phyloP scores from a whole-genome alignment of 30 jellyfish, hydroid and myxozoan species.

The Mastigias papua region DNA sequence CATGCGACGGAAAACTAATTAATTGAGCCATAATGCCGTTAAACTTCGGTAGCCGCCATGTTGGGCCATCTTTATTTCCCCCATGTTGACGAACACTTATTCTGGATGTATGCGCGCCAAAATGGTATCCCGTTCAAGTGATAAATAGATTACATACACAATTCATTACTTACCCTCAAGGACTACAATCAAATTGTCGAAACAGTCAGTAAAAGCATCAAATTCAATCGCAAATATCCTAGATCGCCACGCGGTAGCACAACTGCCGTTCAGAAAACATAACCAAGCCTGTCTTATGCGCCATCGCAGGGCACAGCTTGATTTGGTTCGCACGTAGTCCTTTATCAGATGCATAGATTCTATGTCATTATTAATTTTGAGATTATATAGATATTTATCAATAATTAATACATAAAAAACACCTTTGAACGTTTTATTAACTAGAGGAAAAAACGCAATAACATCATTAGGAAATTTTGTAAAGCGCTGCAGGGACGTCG shows the following conservation, averaged over 20 bases:
- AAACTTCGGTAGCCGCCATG: conserved; percentile 70
- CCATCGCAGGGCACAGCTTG: conserved; percentile 8
- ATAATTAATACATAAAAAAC: too few species aligned
- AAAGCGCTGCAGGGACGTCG: too few species aligned
- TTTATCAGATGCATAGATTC: not conserved
- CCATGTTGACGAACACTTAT: conserved; percentile 56
- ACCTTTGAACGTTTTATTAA: too few species aligned
- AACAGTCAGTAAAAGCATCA: not conserved
- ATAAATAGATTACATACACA: not conserved
- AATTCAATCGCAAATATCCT: not conserved
- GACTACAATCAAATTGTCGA: not conserved
- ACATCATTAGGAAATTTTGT: too few species aligned
- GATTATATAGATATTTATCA: too few species aligned
- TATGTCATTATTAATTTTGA: too few species aligned
- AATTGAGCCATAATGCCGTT: too few species aligned
- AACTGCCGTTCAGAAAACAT: conserved; percentile 2
- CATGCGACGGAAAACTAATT: too few species aligned
- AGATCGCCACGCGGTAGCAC: conserved; percentile 16
- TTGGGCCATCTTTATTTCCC: conserved; percentile 85
- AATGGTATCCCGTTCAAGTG: not conserved
- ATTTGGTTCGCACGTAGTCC: not conserved
- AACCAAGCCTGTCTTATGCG: conserved; percentile 1
- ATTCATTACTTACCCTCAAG: not conserved
- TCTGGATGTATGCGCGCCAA: conserved; percentile 63
- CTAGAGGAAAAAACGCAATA: too few species aligned